Conservation (phyloP, 2,797 vertebrate species). For the Odontamblyopus lacepedii region DNA sequence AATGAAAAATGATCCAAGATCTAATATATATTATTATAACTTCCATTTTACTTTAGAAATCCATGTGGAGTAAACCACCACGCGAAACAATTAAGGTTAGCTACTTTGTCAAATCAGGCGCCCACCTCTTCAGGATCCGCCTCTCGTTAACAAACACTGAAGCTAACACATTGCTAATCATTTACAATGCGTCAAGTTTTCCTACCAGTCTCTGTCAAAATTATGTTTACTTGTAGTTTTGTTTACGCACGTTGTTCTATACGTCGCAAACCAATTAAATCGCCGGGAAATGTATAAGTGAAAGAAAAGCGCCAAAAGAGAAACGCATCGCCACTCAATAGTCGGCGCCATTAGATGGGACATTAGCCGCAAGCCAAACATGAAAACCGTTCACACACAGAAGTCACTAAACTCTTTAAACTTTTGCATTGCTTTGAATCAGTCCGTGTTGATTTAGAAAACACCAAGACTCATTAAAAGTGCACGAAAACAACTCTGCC, state of each 20-base stretch:
- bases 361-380: slow-evolving; percentile 64
- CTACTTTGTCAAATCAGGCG: slow-evolving; percentile 37
- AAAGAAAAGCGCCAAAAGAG: slow-evolving; percentile 37
- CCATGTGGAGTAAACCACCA: background rate
- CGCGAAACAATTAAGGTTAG: fast-evolving
- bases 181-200: background rate
- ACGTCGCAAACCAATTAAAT: background rate
- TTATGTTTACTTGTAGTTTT: background rate
- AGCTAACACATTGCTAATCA: slow-evolving; percentile 30
- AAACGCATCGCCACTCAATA: slow-evolving; percentile 55
- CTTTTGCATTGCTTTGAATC: background rate
- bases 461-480: background rate
- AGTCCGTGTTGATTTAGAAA: background rate
- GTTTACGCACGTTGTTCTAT: background rate
- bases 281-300: fast-evolving
- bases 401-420: background rate
- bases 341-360: slow-evolving; percentile 68
- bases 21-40: background rate
- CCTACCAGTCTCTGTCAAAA: background rate
- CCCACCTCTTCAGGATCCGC: slow-evolving; percentile 50
- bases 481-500: background rate
- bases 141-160: slow-evolving; percentile 41
- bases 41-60: background rate
- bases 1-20: background rate
- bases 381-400: background rate